These are phyloP conservation scores for Balaenoptera acutorostrata DNA, from an alignment of 2,113 vertebrate genomes.

Conservation along the genomic window DNA sequence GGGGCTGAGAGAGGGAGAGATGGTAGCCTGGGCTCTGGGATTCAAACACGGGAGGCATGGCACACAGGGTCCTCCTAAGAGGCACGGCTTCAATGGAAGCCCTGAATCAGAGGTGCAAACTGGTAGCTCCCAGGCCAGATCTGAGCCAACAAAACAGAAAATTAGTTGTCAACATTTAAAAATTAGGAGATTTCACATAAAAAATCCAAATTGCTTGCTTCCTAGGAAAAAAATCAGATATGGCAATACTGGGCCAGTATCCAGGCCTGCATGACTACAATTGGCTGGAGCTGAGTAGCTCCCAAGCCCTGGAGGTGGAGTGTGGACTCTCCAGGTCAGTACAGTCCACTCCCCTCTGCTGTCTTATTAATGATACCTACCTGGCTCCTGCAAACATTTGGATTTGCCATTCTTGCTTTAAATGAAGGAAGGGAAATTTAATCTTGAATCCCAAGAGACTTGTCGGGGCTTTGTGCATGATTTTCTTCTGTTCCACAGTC, in stretches of 20 bases:
- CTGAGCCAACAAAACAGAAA: background rate
- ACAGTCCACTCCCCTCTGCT: accelerated
- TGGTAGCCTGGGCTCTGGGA: background rate
- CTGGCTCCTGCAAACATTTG: background rate
- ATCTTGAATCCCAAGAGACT: background rate
- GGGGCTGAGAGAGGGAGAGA: background rate
- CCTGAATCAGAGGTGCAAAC: background rate
- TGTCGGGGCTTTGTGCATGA: background rate
- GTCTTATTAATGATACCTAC: background rate
- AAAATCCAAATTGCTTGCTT: background rate
- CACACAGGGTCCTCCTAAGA: accelerated
- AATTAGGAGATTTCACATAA: background rate
- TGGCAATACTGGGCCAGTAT: background rate
- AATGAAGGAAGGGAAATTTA: background rate
- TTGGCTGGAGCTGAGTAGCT: background rate
- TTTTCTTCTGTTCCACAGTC: background rate
- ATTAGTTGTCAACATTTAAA: background rate
- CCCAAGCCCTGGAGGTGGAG: accelerated
- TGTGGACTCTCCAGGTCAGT: background rate
- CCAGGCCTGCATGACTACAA: background rate
- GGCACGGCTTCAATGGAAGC: background rate
- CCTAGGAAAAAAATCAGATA: background rate
- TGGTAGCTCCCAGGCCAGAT: background rate
- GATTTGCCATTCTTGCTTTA: background rate
- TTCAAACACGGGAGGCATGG: background rate